These are phyloP conservation scores for Oikopleura albicans DNA, from an alignment of 23 tunicate species.

Conservation along the genomic window DNA sequence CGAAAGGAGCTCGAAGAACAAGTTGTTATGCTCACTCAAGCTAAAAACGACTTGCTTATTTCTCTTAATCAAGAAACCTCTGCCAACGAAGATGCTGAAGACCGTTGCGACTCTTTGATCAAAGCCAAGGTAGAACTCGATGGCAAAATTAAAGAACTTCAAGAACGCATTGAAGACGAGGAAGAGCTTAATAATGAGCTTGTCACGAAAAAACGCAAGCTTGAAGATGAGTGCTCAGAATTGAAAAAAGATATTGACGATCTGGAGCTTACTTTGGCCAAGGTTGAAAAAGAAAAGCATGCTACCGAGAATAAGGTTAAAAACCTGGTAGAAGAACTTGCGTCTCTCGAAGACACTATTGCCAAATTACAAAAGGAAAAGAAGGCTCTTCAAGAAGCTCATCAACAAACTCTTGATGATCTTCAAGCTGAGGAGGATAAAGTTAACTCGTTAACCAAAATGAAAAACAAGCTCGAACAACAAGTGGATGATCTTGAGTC, in stretches of 20 bases:
- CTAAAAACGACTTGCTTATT: not conserved
- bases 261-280: not conserved
- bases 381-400: constrained; percentile 16
- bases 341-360: not conserved
- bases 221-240: constrained; percentile 11
- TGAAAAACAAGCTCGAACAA: not conserved
- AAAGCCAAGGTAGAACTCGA: constrained; percentile 14
- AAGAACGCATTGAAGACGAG: constrained; percentile 1
- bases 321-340: not conserved
- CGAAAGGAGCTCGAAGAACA: not conserved
- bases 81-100: not conserved
- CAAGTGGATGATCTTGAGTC: constrained; percentile 39
- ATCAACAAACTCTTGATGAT: constrained; percentile 8
- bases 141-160: not conserved
- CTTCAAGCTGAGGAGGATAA: not conserved
- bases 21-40: not conserved
- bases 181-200: constrained; percentile 2
- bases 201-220: constrained; percentile 2
- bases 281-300: constrained; percentile 17
- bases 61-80: not conserved
- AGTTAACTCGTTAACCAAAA: not conserved
- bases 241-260: constrained; percentile 15
- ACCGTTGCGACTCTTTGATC: constrained; percentile 15
- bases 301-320: not conserved
- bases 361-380: not conserved